Percentiles rank a stretch among this genome's conserved stretches.
phyloP scores from a whole-genome alignment of 2,888 invertebrate species.

The Oligia fasciuncula region DNA sequence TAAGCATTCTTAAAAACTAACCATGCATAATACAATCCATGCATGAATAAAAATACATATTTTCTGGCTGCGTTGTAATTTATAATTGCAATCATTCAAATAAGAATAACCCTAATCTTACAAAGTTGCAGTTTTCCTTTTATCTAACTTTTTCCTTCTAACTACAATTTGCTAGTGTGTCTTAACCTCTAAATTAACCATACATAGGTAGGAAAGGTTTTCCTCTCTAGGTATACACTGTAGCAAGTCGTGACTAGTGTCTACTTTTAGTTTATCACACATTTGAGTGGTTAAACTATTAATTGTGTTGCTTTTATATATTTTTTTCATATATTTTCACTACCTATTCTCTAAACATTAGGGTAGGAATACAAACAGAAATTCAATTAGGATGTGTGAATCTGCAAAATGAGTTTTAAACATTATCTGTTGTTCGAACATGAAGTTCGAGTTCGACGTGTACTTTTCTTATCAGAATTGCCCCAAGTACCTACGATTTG shows the following conservation, averaged over 20 bases:
- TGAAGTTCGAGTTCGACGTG: neutral
- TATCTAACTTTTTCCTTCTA: neutral
- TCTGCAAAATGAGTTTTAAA: neutral
- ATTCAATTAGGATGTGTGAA: neutral
- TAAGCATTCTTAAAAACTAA: neutral
- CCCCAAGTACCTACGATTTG: neutral
- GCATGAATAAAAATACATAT: neutral
- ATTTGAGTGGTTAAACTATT: neutral
- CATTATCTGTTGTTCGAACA: neutral
- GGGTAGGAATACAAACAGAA: neutral
- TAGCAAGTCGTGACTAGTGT: neutral
- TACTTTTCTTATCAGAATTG: neutral
- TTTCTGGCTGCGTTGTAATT: neutral
- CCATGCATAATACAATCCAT: neutral
- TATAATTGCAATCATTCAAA: neutral
- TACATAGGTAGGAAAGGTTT: slow-evolving; percentile 1
- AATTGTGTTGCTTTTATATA: neutral
- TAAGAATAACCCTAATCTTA: neutral
- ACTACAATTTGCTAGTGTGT: neutral
- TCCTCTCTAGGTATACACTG: neutral
- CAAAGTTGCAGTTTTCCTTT: slow-evolving; percentile 3
- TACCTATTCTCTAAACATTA: neutral
- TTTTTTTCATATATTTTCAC: neutral
- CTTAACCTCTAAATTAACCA: slow-evolving; percentile 7
- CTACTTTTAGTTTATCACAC: neutral